Base-by-base conservation (phyloP, 2,113 vertebrate genomes). In the Epinephelus moara region DNA sequence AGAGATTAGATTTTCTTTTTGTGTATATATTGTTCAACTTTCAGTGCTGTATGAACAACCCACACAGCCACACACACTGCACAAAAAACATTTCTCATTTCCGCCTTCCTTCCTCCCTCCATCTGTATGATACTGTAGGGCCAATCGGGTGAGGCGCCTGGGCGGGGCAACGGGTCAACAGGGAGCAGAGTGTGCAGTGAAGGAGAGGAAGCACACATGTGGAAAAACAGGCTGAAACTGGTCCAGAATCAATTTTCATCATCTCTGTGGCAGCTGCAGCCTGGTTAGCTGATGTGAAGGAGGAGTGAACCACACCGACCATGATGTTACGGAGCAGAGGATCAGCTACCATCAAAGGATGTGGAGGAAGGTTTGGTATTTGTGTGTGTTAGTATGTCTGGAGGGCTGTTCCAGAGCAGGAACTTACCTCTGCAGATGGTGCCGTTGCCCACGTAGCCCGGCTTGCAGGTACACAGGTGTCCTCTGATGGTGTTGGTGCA, bases 381-480 rank as follows among this genome's bases (percentile, higher is more conserved):
- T 6, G 30, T 55, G 21, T 30, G 61, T 78, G 14, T 70, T 25
- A 67, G 23, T 72, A 74, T 50, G 60, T 79, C 64, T 69, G 40
- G 63, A 63, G 72, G 40, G 74, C 67, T 37, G 71, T 77, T 80
- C 79, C 72, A n/a, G 56, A 47, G 62, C 59, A 33, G 61, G 56
- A 62, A 27, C 93, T 89, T 91, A 98, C 98, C 97, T 96, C 93
- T 93, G 94, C 98, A 99, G 94, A 96, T 83, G 94, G 97, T 98
- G 64, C 98, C 98, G 0, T 99, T 99, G 53, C 98, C 98, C 91
- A 98, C 95, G 0, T 97, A 98, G 33, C 98, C 98, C 0, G 97
- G 98, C 83, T 97, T 98, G 94, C 98, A 99, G 94, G 97, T 99
- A 86, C 98, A 99, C 95, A 96, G 96, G 84, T 99, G 97, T 57